Percentiles rank a stretch among this genome's conserved stretches.
Conservation (phyloP, 2,797 vertebrate genomes). For the Kryptolebias ocellatus region DNA sequence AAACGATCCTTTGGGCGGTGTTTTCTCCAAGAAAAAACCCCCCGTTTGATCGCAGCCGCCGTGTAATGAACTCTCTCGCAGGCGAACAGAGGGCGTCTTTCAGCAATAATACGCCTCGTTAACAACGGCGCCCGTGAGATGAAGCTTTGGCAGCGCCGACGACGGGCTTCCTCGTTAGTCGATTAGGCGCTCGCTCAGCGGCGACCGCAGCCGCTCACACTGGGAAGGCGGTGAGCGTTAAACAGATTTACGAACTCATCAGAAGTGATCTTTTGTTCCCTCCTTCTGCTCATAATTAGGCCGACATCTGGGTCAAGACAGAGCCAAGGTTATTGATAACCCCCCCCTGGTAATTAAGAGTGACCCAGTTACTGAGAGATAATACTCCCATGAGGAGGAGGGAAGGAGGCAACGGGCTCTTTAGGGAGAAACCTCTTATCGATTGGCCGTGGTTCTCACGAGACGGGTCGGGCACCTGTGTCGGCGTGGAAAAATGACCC, state of each 20-base stretch:
- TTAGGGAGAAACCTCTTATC: constrained; percentile 21
- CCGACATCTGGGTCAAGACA: constrained; percentile 26
- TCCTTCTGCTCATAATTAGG: constrained; percentile 8
- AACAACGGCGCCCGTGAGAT: constrained; percentile 14
- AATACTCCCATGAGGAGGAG: constrained; percentile 22
- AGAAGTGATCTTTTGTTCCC: constrained; percentile 8
- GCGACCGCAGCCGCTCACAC: constrained; percentile 10
- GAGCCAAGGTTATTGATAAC: constrained; percentile 40
- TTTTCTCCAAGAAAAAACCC: constrained; percentile 22
- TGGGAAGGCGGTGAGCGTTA: constrained; percentile 17
- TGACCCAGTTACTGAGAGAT: constrained; percentile 43
- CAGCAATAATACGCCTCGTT: constrained; percentile 23
- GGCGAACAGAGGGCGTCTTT: constrained; percentile 22
- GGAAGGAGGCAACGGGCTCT: constrained; percentile 11
- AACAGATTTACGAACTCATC: constrained; percentile 32
- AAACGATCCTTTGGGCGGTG: constrained; percentile 10
- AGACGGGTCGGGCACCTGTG: constrained; percentile 17
- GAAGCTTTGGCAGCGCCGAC: background rate
- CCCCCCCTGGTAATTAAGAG: constrained; percentile 32
- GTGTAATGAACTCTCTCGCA: constrained; percentile 27
- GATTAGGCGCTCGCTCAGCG: constrained; percentile 5
- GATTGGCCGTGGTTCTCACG: constrained; percentile 43
- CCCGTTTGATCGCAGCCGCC: constrained; percentile 23
- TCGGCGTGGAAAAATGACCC: constrained; percentile 21
- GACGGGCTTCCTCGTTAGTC: constrained; percentile 15